Evolutionary conservation across 2,113 vertebrate genomes (phyloP).

Genomic region (Pomatostomus ruficeps): DNA sequence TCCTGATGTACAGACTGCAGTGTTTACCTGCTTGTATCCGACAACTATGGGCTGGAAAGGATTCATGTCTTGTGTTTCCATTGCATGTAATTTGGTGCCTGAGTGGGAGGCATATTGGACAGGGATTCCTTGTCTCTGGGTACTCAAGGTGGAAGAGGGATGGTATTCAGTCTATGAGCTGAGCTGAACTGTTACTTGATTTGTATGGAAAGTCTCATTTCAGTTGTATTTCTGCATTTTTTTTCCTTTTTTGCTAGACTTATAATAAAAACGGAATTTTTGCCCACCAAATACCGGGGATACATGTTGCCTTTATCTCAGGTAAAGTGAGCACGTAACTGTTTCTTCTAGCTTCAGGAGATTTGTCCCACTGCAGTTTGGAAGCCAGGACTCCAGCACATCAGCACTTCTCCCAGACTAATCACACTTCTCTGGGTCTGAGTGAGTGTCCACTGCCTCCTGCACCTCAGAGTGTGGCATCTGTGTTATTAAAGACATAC

Average conservation of each 20-base stretch:
- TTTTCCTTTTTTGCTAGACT: slow-evolving; percentile 63
- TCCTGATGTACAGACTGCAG: not conserved
- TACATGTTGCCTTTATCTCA: slow-evolving; percentile 86
- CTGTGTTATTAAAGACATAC: not conserved
- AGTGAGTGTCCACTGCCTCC: not conserved
- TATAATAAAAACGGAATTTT: slow-evolving; percentile 93
- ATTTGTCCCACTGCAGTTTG: not conserved
- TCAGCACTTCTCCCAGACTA: not conserved
- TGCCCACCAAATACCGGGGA: slow-evolving; percentile 85
- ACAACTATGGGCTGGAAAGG: not conserved
- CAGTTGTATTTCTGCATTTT: not conserved
- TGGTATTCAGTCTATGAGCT: not conserved
- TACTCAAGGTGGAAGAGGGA: not conserved
- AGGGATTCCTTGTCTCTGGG: not conserved
- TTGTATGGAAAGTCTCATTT: not conserved
- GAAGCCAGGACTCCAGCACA: not conserved
- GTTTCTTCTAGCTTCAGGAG: not conserved
- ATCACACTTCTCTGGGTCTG: not conserved
- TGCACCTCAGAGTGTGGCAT: fast-evolving
- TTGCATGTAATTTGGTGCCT: not conserved
- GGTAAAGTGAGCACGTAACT: slow-evolving; percentile 52
- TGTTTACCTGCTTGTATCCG: not conserved
- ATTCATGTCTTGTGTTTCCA: not conserved
- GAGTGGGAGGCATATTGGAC: not conserved
- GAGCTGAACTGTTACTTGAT: not conserved